phyloP scores from a whole-genome alignment of 2,113 vertebrate genomes.

The Muntiacus reevesi region DNA sequence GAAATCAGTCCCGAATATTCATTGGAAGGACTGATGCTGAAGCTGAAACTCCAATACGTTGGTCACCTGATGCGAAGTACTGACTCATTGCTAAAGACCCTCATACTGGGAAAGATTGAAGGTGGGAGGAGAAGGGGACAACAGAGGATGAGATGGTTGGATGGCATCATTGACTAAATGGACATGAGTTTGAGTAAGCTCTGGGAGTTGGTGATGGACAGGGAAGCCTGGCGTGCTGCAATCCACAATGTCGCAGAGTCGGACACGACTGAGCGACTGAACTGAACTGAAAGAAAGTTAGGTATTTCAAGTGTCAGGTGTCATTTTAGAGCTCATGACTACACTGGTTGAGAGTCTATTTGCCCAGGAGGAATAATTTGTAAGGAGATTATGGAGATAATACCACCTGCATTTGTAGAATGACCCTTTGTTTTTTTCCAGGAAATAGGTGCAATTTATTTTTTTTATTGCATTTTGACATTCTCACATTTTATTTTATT shows the following conservation, averaged over 20 bases:
- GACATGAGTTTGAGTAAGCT: background rate
- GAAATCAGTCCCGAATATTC: background rate
- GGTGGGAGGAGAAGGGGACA: background rate
- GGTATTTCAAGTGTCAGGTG: background rate
- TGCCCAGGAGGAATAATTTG: background rate
- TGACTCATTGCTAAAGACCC: background rate
- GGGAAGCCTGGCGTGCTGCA: background rate
- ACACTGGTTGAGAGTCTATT: background rate
- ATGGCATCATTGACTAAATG: background rate
- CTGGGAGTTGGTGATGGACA: background rate
- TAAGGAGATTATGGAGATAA: background rate
- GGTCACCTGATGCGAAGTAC: background rate
- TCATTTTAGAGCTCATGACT: background rate
- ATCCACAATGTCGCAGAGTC: background rate
- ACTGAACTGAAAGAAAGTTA: background rate
- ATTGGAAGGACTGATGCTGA: background rate
- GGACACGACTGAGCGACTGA: background rate
- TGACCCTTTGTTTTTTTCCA: background rate
- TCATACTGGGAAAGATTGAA: background rate
- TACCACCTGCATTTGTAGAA: background rate
- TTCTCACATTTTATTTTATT: background rate
- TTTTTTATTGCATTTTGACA: background rate
- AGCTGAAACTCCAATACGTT: background rate
- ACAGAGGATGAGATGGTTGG: background rate
- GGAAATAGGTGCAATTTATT: background rate